Conservation (phyloP, 2,797 vertebrate genomes). For the Parauchenoglanis ngamensis region DNA sequence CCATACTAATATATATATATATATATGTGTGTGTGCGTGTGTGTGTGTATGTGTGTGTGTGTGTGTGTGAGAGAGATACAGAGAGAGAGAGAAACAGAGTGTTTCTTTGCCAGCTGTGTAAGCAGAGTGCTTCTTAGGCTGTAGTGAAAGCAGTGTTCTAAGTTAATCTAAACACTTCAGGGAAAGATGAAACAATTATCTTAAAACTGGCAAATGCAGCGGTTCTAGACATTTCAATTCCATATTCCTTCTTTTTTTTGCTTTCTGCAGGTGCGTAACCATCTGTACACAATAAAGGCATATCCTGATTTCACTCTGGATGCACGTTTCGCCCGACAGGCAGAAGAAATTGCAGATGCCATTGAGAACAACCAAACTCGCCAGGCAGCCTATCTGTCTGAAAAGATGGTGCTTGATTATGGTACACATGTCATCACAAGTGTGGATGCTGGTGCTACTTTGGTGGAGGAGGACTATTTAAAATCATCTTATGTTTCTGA, state of each 20-base stretch:
- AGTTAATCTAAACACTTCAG: not conserved
- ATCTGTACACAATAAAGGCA: slow-evolving; percentile 82
- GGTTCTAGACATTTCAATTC: not conserved
- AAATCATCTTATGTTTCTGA: slow-evolving; percentile 76
- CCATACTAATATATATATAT: not conserved
- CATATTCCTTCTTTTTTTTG: not conserved
- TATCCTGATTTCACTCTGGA: slow-evolving; percentile 78
- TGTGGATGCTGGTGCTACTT: slow-evolving; percentile 77
- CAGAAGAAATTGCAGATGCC: slow-evolving; percentile 76
- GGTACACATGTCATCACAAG: slow-evolving; percentile 87
- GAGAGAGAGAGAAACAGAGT: not conserved
- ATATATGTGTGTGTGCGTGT: not conserved
- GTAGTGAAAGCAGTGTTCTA: not conserved
- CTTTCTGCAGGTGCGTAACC: slow-evolving; percentile 75
- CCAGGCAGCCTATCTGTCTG: slow-evolving; percentile 80
- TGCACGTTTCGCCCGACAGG: slow-evolving; percentile 71
- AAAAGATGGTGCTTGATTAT: slow-evolving; percentile 85
- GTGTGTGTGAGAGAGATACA: not conserved
- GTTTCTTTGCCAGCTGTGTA: not conserved
- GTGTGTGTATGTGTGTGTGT: not conserved
- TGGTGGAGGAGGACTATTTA: slow-evolving; percentile 87
- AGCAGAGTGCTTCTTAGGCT: not conserved
- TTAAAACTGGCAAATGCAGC: not conserved
- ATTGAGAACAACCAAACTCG: slow-evolving; percentile 88
- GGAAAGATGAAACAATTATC: not conserved